These are phyloP conservation scores for Melanotaenia trifasciata DNA, from an alignment of 2,797 vertebrate species.

Conservation along the genomic window DNA sequence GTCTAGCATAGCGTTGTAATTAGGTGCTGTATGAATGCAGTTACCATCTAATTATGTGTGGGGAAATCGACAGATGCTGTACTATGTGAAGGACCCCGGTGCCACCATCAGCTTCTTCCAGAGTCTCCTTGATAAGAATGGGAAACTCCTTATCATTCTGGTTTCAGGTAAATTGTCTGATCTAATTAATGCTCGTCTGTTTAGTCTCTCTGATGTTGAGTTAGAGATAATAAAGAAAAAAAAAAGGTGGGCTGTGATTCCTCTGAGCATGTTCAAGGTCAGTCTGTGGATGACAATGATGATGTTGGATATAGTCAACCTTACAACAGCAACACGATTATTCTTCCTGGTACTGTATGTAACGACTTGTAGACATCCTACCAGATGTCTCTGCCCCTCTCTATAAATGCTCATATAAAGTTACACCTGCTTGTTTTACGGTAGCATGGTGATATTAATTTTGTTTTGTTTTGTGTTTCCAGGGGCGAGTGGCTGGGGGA, in stretches of 20 bases:
- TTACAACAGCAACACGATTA: too few species aligned
- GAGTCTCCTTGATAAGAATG: constrained; percentile 85
- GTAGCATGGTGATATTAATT: background rate
- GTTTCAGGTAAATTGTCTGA: constrained; percentile 86
- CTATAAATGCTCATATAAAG: background rate
- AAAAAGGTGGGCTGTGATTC: background rate
- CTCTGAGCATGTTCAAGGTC: background rate
- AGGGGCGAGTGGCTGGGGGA: constrained; percentile 89
- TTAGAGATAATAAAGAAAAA: background rate
- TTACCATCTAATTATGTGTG: constrained; percentile 61
- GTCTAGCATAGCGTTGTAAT: constrained; percentile 47
- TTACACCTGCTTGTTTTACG: background rate
- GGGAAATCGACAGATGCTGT: constrained; percentile 89
- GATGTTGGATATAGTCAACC: background rate
- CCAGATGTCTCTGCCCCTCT: background rate
- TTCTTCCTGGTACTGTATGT: background rate
- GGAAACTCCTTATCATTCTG: constrained; percentile 90
- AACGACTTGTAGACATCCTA: background rate
- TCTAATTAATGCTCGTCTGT: constrained; percentile 1
- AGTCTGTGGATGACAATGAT: background rate
- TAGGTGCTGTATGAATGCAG: constrained; percentile 41
- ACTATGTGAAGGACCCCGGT: constrained; percentile 89
- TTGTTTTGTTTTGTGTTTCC: constrained; percentile 27
- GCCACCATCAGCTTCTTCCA: constrained; percentile 89
- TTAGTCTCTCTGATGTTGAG: too few species aligned